A percentile compares a stretch with the other conserved stretches of the same genome.
These are phyloP conservation scores for Apamea sordens DNA, from an alignment of 2,888 invertebrate species.

Conservation along the genomic window DNA sequence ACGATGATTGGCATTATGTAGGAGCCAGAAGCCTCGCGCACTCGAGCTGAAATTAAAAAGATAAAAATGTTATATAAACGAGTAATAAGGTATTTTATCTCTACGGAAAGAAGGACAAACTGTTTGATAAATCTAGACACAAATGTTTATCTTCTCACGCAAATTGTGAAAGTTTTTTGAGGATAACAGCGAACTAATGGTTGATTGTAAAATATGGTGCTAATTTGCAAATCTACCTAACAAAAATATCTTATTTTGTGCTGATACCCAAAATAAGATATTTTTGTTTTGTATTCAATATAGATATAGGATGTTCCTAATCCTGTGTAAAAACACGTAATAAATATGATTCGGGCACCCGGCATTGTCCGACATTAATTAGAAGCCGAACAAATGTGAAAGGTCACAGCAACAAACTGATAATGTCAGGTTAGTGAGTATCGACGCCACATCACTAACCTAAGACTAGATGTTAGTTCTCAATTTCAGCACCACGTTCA, in stretches of 20 bases:
- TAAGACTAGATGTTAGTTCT: neutral
- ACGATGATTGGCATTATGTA: conserved; percentile 91
- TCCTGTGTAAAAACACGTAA: neutral
- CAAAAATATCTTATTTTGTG: neutral
- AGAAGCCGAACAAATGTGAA: conserved; percentile 13
- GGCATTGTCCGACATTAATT: neutral
- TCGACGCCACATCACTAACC: neutral
- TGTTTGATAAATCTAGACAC: conserved; percentile 11
- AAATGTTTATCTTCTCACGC: conserved; percentile 44
- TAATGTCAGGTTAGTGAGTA: conserved; percentile 31
- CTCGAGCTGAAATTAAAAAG: conserved; percentile 88
- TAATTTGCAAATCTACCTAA: neutral
- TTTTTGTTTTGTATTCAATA: no score
- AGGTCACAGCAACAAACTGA: conserved; percentile 38
- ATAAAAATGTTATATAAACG: conserved; percentile 28
- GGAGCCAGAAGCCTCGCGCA: conserved; percentile 91
- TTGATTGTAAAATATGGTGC: neutral
- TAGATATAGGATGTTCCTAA: neutral
- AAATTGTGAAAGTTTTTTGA: conserved; percentile 28
- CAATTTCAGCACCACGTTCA: neutral
- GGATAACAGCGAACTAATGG: conserved; percentile 4
- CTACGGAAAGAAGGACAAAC: conserved; percentile 23
- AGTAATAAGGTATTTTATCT: conserved; percentile 38
- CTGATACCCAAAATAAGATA: no score
- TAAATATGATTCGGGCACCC: neutral